These are phyloP conservation scores for Canis aureus DNA, from an alignment of 2,113 vertebrate genomes.

Conservation along the genomic window DNA sequence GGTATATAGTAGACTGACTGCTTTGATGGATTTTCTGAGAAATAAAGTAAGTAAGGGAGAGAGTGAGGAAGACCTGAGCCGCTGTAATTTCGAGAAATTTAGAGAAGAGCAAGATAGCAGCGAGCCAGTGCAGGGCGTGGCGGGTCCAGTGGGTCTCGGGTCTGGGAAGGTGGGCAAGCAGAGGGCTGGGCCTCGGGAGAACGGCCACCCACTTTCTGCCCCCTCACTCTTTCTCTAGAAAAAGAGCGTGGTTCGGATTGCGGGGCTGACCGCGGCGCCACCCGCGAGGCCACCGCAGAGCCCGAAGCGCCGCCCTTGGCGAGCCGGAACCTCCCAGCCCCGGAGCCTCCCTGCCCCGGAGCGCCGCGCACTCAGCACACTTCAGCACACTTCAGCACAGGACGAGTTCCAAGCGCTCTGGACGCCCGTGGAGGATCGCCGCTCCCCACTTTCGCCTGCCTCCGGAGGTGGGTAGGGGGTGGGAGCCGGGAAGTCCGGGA, in stretches of 20 bases:
- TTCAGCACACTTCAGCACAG: not conserved
- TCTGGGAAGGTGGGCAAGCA: not conserved
- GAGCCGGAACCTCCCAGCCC: not conserved
- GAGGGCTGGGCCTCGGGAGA: not conserved
- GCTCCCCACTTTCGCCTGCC: not conserved
- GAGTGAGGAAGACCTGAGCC: not conserved
- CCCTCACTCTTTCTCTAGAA: not conserved
- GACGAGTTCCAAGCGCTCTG: not conserved
- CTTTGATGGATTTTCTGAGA: not conserved
- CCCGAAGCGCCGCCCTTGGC: fast-evolving
- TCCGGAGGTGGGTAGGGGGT: not conserved
- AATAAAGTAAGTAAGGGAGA: not conserved
- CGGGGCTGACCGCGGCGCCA: not conserved
- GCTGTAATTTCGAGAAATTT: not conserved
- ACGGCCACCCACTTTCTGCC: not conserved
- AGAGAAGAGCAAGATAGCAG: not conserved
- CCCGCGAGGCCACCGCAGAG: not conserved
- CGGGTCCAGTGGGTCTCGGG: not conserved
- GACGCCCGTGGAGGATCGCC: not conserved
- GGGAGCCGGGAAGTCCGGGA: no score
- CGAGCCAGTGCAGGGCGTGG: fast-evolving
- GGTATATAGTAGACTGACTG: not conserved
- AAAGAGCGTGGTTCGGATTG: not conserved
- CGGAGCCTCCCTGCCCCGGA: not conserved
- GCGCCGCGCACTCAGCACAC: fast-evolving